Evolutionary conservation across 2,888 invertebrate genomes (phyloP), one percentile per base, ranked within the genome.

Genomic region (Pyrrhia umbra): DNA sequence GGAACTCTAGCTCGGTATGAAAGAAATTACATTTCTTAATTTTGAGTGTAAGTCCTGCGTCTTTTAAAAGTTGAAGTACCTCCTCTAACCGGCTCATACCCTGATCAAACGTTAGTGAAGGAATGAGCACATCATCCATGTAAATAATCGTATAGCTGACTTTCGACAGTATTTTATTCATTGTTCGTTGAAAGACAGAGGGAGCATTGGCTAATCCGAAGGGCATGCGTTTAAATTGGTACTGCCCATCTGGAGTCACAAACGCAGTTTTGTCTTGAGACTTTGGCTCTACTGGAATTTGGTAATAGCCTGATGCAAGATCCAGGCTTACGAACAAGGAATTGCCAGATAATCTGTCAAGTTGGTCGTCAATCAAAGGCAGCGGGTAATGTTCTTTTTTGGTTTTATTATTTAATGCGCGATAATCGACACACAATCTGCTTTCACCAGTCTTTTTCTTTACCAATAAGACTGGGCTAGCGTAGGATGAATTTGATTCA

Each of bases 11-110:
- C 10, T 62, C 51, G 0, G 65, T 54, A 6, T 46, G 57, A n/a
- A 83, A 82, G 23, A 84, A 84, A n/a, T 62, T n/a, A 57, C 85
- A 87, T 47, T 88, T 87, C 0, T 25, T 42, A 0, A 83, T 6
- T n/a, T 81, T 82, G 0, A 86, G 20, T 0, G 84, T 85, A 0
- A 81, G 16, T 0, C 70, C 70, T 1, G 51, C 68, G 30, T 59
- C 74, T 20, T 49, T 34, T 20, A 49, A 0, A 9, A 49, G 30
- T 49, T 30, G 18, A 20, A 49, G 47, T 49, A 49, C 30, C 30
- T 49, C 47, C 30, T 49, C 49, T n/a, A 49, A 9, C 9, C 34
- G 49, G 13, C 4, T 30, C 20, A 49, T 30, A 34, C 49, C 49
- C 20, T 34, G 30, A n/a, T 34, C 49, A 49, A 49, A 30, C 4